Evolutionary conservation across 2,113 vertebrate species (phyloP).

Genomic region (Ageneiosus marmoratus): DNA sequence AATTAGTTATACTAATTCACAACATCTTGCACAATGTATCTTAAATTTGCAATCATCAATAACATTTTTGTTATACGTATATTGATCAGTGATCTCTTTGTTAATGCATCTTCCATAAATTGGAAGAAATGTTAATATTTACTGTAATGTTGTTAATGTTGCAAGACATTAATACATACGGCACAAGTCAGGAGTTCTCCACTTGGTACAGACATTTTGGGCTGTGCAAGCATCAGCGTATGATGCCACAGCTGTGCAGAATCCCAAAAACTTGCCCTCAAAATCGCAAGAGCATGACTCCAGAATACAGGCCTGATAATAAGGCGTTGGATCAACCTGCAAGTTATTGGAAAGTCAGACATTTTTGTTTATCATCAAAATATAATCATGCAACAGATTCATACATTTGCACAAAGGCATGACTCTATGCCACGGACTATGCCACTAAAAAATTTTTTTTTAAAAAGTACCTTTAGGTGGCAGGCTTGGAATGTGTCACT

Average conservation of each 20-base stretch:
- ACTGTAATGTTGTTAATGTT: neutral
- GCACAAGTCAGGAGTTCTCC: constrained; percentile 83
- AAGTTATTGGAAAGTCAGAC: constrained; percentile 14
- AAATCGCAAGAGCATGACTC: constrained; percentile 84
- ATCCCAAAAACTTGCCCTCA: constrained; percentile 82
- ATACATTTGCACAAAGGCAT: neutral
- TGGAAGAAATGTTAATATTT: neutral
- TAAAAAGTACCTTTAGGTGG: constrained; percentile 71
- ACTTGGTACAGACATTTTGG: constrained; percentile 72
- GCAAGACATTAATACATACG: constrained; percentile 71
- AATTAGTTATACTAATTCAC: neutral
- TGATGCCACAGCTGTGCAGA: constrained; percentile 81
- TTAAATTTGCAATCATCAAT: neutral
- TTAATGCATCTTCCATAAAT: neutral
- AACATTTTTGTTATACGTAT: neutral
- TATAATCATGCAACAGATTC: neutral
- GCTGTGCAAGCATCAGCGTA: constrained; percentile 81
- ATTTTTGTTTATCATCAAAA: neutral
- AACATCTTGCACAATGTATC: neutral
- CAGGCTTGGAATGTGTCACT: constrained; percentile 75
- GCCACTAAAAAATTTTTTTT: neutral
- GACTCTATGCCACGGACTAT: neutral
- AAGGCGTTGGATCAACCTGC: constrained; percentile 79
- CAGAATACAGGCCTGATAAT: constrained; percentile 76
- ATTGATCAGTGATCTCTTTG: neutral